Base-by-base conservation (phyloP, 1,140 invertebrate species). In the Ips typographus region DNA sequence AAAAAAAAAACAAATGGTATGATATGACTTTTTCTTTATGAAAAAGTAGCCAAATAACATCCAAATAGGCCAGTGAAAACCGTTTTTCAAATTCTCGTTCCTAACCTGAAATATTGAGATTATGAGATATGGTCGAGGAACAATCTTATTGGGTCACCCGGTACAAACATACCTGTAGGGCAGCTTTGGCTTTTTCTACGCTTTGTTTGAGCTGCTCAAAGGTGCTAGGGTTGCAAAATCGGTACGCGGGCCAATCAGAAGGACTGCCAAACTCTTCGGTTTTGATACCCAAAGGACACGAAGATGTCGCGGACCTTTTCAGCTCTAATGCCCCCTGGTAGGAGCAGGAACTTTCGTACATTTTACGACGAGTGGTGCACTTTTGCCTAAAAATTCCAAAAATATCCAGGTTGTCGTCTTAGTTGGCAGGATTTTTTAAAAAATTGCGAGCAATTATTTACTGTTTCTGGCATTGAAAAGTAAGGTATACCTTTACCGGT, bases 301-400 rank as follows among this genome's bases (percentile, higher is more conserved):
- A 71, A 6, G 75, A 67, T 60, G 82, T 80, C 68, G 85, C 85
- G 72, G 84, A 87, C 75, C 92, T 85, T 82, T 94, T 94, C 76
- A 94, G 83, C 81, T 94, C 92, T 74, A 94, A 84, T 75, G 91
- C 91, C 36, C 77, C 90, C 80, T 91, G 90, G 84, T 93, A 94
- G 80, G 91, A 94, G 84, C 92, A 94, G 76, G 90, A 90, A 82
- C 91, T 93, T 85, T 94, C 92, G 87, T 94, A 94, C 92, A 94
- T 94, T 70, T 76, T 79, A 38, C 77, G 77, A 36, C 79, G 73
- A 37, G 79, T 61, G 36, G 57, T 74, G 60, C 78, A 79, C 78
- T 79, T 80, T 73, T 78, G 79, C 67, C 79, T 80, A 78, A 78
- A 64, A 43, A 72, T 49, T 49, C 22, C 7, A 49, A 49, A 22